Conservation (phyloP, 2,113 vertebrate genomes). For the Mormoops blainvillei region DNA sequence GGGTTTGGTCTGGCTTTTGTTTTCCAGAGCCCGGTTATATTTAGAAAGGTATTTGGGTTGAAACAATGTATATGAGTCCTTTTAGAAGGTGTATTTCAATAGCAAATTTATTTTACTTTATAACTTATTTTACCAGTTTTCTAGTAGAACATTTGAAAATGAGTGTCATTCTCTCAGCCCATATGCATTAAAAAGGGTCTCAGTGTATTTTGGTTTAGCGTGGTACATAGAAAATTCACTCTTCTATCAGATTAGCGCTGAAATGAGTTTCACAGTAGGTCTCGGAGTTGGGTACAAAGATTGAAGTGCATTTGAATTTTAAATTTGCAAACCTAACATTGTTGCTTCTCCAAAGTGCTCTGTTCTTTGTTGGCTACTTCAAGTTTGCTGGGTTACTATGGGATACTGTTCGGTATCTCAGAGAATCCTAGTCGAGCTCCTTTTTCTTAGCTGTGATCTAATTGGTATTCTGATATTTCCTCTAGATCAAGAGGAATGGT, state of each 20-base stretch:
- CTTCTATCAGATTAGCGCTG: conserved; percentile 57
- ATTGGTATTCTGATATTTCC: conserved; percentile 70
- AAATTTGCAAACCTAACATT: conserved; percentile 68
- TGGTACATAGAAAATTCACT: conserved; percentile 33
- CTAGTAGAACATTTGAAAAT: conserved; percentile 42
- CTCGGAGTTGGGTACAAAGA: conserved; percentile 65
- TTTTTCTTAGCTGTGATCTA: conserved; percentile 59
- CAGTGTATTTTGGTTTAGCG: conserved; percentile 45
- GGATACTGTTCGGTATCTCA: conserved; percentile 65
- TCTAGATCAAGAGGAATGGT: conserved; percentile 87
- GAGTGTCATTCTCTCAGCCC: conserved; percentile 57
- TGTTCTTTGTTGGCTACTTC: conserved; percentile 65
- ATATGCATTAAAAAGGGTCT: conserved; percentile 42
- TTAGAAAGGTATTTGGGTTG: conserved; percentile 16
- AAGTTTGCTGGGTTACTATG: conserved; percentile 61
- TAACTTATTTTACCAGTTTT: conserved; percentile 25
- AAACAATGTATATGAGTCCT: not conserved
- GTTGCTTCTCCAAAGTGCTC: conserved; percentile 52
- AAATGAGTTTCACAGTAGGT: conserved; percentile 70
- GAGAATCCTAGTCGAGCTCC: conserved; percentile 61
- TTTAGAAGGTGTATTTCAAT: conserved; percentile 25
- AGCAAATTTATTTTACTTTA: conserved; percentile 13
- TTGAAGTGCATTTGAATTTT: conserved; percentile 72
- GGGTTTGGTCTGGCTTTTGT: not conserved
- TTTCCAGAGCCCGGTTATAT: not conserved